A percentile compares a stretch with the other conserved stretches of the same genome.
Conservation (phyloP, 2,888 invertebrate genomes). For the Perdita meconis region DNA sequence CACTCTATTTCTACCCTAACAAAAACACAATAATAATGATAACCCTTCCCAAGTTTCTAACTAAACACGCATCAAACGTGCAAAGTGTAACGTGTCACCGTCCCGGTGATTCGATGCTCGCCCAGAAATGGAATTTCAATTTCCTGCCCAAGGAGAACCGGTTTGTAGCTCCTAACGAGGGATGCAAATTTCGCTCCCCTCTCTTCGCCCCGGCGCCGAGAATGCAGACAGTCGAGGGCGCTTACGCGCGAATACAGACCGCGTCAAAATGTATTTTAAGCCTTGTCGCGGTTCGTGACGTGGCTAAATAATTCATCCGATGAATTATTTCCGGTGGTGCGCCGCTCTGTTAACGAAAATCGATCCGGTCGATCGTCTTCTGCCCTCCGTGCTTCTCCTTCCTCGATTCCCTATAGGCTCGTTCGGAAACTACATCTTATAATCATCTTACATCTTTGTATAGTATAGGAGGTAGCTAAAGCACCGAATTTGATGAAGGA, state of each 20-base stretch:
- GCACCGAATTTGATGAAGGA: too few species aligned
- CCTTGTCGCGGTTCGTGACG: slow-evolving; percentile 48
- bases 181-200: slow-evolving; percentile 35
- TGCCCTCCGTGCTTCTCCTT: not conserved
- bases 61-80: not conserved
- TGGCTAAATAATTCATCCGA: slow-evolving; percentile 79
- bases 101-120: slow-evolving; percentile 5
- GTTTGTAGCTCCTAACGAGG: slow-evolving; percentile 18
- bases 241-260: slow-evolving; percentile 4
- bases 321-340: slow-evolving; percentile 78
- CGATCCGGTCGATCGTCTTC: slow-evolving; percentile 32
- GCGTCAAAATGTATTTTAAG: slow-evolving; percentile 59
- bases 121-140: slow-evolving; percentile 34
- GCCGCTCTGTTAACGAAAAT: slow-evolving; percentile 33
- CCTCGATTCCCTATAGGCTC: not conserved
- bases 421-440: too few species aligned
- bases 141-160: slow-evolving; percentile 16
- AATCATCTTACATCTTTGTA: too few species aligned
- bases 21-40: too few species aligned
- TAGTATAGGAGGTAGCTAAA: too few species aligned
- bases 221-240: not conserved
- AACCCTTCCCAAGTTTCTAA: not conserved
- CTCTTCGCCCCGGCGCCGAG: not conserved
- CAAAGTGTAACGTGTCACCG: not conserved
- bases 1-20: too few species aligned